Base-by-base conservation (phyloP, 2,113 vertebrate species). In the Carlito syrichta region DNA sequence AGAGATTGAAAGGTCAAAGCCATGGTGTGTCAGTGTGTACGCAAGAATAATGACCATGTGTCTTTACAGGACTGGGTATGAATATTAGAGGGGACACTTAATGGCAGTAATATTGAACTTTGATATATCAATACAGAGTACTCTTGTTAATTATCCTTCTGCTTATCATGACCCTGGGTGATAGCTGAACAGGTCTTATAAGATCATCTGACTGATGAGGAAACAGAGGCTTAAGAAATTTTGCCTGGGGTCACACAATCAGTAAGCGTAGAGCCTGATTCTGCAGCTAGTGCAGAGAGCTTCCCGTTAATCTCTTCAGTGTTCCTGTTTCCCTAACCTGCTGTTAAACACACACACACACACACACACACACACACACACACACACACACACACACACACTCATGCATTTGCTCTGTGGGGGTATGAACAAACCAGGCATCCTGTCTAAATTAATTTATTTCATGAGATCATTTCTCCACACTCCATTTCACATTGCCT, bases 391-490 rank as follows among this genome's bases (percentile, higher is more conserved):
- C n/a, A n/a, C n/a, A n/a, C 81, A 38, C 81, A 73, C 71, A 81
- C 83, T 56, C 58, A n/a, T 91, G 3, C 52, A 9, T 7, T 35
- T 50, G 14, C 89, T 66, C 93, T 14, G 40, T 78, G 91, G 77
- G 84, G 82, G 73, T 86, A 89, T 66, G 96, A 97, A 89, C 86
- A 96, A 93, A 95, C 84, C 84, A 96, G 86, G 83, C 79, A 95
- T 93, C 95, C 89, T 97, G 97, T 98, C 97, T 96, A 96, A 96
- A 97, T 95, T 97, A 98, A 98, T 97, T 98, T 97, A 98, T 97
- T 96, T 98, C 97, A 96, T 97, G 97, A 98, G 96, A 89, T 98
- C 97, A 98, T 96, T 97, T 96, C 86, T 97, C 97, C 84, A 97
- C 97, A 97, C 92, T 96, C 96, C 96, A 97, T 98, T 98, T 97